Evolutionary conservation across 2,113 vertebrate species (phyloP), one percentile per base, ranked within the genome.

Genomic region (Trichechus manatus): DNA sequence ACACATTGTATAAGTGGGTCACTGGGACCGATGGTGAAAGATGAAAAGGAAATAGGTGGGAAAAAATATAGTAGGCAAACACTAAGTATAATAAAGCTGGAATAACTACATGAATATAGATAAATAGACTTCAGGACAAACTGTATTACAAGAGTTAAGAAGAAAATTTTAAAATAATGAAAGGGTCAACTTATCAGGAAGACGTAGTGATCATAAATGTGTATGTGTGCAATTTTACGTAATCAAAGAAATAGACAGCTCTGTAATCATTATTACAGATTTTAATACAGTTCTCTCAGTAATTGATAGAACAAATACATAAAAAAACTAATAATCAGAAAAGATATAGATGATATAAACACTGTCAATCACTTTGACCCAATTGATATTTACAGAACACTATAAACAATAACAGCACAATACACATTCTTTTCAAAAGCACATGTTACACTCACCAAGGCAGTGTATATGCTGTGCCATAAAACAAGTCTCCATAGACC

Each of bases 271-370:
- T 31, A 9, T 15, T 42, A 42, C 14, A 81, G 23, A 72, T 64
- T 82, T 29, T 87, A 79, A n/a, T 72, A 19, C 6, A 9, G 9
- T 8, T 74, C 3, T 87, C 22, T 72, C 29, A 83, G 17, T 22
- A 74, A 31, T 0, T 64, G 22, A 86, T 14, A 77, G 19, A 36
- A 44, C 15, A 84, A 79, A 56, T 8, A 92, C 42, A 63, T 0
- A 44, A 87, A 93, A 93, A 80, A 20, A 11, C 53, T 74, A 87
- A 93, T 59, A 83, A 90, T 33, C 15, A 78, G 14, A 47, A 42
- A 75, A 78, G 33, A 33, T 23, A 63, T 6, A 31, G 61, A 53
- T 9, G 39, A 50, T 79, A 79, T 44, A 13, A 78, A 82, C 3
- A n/a, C 2, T 27, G 64, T 70, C 47, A 44, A 33, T 81, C 44